Conservation (phyloP, 1,140 invertebrate species). For the Zaprionus ghesquierei region DNA sequence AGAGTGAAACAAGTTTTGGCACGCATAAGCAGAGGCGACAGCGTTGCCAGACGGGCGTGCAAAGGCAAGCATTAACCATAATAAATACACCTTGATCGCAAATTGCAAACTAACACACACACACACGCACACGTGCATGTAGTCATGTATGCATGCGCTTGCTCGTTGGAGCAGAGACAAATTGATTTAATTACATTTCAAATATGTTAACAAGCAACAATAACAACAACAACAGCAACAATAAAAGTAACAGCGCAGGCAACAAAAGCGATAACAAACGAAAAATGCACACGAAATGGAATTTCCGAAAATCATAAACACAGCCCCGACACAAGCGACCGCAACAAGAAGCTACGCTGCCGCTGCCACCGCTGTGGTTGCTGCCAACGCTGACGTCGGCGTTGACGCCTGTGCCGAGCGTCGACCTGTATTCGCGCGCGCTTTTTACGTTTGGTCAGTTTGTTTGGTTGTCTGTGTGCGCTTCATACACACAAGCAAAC, state of each 20-base stretch:
- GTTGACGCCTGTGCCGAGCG: constrained; percentile 56
- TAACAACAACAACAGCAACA: constrained; percentile 20
- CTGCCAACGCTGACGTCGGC: neutral
- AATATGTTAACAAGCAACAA: constrained; percentile 49
- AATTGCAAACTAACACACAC: constrained; percentile 14
- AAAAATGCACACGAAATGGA: constrained; percentile 60
- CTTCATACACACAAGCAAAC: constrained; percentile 1
- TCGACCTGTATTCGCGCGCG: constrained; percentile 80
- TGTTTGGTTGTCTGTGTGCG: constrained; percentile 16
- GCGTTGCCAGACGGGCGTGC: constrained; percentile 41
- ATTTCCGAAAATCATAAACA: constrained; percentile 78
- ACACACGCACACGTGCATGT: constrained; percentile 6
- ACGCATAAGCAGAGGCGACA: constrained; percentile 25
- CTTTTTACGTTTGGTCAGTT: constrained; percentile 64
- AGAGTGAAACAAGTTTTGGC: constrained; percentile 29
- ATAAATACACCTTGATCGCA: too few species aligned
- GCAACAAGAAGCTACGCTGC: constrained; percentile 37
- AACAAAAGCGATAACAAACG: constrained; percentile 35
- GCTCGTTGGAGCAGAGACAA: constrained; percentile 46
- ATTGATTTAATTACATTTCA: constrained; percentile 58
- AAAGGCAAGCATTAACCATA: constrained; percentile 26
- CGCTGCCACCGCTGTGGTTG: neutral
- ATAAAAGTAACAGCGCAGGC: too few species aligned
- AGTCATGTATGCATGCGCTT: constrained; percentile 1
- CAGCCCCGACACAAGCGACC: constrained; percentile 9